Percentiles rank a stretch among this genome's conserved stretches.
Conservation (phyloP, 1,140 invertebrate genomes). For the Hylaeus volcanicus region DNA sequence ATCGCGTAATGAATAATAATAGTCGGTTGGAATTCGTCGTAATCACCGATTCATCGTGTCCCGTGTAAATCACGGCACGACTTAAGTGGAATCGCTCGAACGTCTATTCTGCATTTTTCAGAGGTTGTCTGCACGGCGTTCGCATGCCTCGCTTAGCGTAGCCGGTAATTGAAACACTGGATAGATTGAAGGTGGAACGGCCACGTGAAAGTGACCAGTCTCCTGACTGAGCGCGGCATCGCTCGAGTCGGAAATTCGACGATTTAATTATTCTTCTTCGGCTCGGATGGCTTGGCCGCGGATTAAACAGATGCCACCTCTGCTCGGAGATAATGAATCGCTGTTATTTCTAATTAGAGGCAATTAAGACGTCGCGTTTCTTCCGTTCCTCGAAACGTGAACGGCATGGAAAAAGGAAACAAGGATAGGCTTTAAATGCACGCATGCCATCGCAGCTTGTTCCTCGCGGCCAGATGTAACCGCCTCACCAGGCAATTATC, state of each 20-base stretch:
- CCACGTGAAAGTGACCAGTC: conserved; percentile 21
- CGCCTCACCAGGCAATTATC: no score
- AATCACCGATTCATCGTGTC: conserved; percentile 30
- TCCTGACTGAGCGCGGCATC: conserved; percentile 13
- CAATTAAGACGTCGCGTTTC: conserved; percentile 54
- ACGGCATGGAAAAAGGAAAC: not conserved
- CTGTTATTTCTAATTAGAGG: conserved; percentile 59
- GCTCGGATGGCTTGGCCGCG: conserved; percentile 12
- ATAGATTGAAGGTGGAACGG: conserved; percentile 22
- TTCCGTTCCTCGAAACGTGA: not conserved
- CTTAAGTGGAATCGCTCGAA: not conserved
- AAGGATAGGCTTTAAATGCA: no score
- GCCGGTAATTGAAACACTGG: conserved; percentile 45
- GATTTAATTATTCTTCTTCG: conserved; percentile 51
- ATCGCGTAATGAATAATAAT: conserved; percentile 42
- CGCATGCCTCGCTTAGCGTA: conserved; percentile 19
- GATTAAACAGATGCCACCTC: conserved; percentile 48
- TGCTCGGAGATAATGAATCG: conserved; percentile 59
- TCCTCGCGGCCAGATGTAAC: no score
- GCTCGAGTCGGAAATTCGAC: conserved; percentile 35
- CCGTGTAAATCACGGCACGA: conserved; percentile 11
- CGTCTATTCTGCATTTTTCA: conserved; percentile 35
- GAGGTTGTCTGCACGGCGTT: conserved; percentile 13
- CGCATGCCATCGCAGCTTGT: no score
- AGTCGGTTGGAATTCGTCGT: conserved; percentile 8